Evolutionary conservation across 2,797 vertebrate species (phyloP).

Genomic region (Sternarchorhynchus goeldii): DNA sequence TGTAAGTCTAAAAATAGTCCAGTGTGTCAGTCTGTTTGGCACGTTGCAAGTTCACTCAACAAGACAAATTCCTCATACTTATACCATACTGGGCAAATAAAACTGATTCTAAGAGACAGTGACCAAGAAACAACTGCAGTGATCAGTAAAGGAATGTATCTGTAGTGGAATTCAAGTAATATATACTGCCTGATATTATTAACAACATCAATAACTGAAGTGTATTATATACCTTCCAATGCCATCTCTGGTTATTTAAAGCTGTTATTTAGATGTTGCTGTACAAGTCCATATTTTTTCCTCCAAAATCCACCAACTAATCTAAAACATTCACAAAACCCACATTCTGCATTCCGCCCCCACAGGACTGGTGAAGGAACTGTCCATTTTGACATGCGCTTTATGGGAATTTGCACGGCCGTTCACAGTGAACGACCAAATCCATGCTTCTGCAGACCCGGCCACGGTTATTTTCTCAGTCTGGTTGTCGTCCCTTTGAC

Average conservation of each 20-base stretch:
- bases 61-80: too few species aligned
- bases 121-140: background rate
- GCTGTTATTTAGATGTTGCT: background rate
- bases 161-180: too few species aligned
- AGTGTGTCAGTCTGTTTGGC: too few species aligned
- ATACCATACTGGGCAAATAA: too few species aligned
- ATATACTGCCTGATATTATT: background rate
- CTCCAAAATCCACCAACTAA: background rate
- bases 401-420: slow-evolving; percentile 47
- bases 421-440: slow-evolving; percentile 41
- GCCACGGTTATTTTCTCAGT: slow-evolving; percentile 45
- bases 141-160: too few species aligned
- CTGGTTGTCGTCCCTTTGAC: slow-evolving; percentile 58
- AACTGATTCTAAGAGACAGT: too few species aligned
- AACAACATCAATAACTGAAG: background rate
- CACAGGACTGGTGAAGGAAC: slow-evolving; percentile 7
- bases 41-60: too few species aligned
- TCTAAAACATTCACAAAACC: slow-evolving; percentile 3
- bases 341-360: slow-evolving; percentile 1
- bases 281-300: background rate
- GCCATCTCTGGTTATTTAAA: background rate
- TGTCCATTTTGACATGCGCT: slow-evolving; percentile 29
- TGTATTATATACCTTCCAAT: background rate
- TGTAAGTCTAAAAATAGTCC: too few species aligned
- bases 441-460: slow-evolving; percentile 27